Evolutionary conservation across 2,113 vertebrate species (phyloP).

Genomic region (Nerophis ophidion): DNA sequence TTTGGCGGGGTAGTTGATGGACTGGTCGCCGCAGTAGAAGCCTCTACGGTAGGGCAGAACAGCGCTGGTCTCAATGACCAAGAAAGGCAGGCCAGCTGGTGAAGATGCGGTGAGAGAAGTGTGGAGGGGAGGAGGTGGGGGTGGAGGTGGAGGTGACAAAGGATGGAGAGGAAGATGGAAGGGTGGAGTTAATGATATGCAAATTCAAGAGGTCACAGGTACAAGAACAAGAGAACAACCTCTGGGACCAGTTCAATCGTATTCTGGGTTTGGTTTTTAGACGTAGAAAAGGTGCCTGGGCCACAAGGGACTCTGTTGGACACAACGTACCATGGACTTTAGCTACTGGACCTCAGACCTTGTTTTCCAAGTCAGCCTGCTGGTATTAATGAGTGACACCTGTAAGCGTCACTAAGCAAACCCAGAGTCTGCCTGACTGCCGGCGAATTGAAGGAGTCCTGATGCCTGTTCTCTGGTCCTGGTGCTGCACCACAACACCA

Average conservation of each 20-base stretch:
- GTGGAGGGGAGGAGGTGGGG: constrained; percentile 13
- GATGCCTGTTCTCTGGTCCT: constrained; percentile 2
- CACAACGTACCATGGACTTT: background rate
- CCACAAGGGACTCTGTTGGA: too few species aligned
- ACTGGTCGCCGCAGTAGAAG: constrained; percentile 91
- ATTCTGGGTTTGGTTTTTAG: too few species aligned
- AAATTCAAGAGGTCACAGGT: constrained; percentile 43
- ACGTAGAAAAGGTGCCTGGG: too few species aligned
- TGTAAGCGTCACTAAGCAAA: background rate
- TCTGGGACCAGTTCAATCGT: constrained; percentile 35
- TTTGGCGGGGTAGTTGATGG: constrained; percentile 92
- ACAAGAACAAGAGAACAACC: constrained; percentile 34
- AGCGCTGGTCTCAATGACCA: constrained; percentile 92
- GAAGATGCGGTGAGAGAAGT: constrained; percentile 30
- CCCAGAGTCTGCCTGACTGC: constrained; percentile 4
- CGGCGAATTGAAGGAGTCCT: constrained; percentile 25
- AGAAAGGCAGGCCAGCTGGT: constrained; percentile 89
- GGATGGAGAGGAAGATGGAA: constrained; percentile 14
- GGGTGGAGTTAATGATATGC: constrained; percentile 39
- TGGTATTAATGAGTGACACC: too few species aligned
- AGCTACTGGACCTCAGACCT: too few species aligned
- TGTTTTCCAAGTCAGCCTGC: too few species aligned
- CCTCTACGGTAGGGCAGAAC: constrained; percentile 84
- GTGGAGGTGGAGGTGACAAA: constrained; percentile 8
- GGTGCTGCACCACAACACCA: constrained; percentile 51